Conservation (phyloP, 2,888 invertebrate species). For the Uropetala carovei region DNA sequence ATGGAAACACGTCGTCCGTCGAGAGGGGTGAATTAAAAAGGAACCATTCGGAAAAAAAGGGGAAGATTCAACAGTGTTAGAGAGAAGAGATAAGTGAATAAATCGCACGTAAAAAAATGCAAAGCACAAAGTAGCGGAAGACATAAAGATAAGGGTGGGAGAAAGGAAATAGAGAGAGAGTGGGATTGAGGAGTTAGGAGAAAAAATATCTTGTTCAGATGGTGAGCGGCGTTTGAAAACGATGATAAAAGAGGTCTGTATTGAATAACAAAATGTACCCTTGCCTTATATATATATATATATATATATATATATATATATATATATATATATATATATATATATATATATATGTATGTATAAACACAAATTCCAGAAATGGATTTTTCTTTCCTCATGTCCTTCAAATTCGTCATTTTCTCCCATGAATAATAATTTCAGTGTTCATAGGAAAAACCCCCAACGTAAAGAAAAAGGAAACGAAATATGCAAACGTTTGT, state of each 20-base stretch:
- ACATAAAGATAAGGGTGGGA: neutral
- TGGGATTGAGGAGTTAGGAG: slow-evolving; percentile 11
- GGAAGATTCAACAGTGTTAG: neutral
- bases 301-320: neutral
- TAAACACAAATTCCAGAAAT: neutral
- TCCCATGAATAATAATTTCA: neutral
- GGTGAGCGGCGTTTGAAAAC: neutral
- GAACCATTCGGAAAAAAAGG: neutral
- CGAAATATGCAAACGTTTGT: no score
- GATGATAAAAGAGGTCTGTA: neutral
- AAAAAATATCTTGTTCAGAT: neutral
- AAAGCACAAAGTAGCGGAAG: slow-evolving; percentile 23
- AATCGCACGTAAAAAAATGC: neutral
- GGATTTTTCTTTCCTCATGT: neutral
- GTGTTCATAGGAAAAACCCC: neutral
- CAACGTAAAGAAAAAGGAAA: no score
- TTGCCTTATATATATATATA: neutral
- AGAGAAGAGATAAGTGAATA: neutral
- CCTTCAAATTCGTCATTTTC: neutral
- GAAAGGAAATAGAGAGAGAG: neutral
- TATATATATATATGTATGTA: no score
- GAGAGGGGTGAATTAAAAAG: neutral
- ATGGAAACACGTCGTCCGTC: neutral
- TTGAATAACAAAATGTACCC: neutral
- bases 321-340: neutral